Evolutionary conservation across 1,140 invertebrate species (phyloP).

Genomic region (Adoxophyes honmai): DNA sequence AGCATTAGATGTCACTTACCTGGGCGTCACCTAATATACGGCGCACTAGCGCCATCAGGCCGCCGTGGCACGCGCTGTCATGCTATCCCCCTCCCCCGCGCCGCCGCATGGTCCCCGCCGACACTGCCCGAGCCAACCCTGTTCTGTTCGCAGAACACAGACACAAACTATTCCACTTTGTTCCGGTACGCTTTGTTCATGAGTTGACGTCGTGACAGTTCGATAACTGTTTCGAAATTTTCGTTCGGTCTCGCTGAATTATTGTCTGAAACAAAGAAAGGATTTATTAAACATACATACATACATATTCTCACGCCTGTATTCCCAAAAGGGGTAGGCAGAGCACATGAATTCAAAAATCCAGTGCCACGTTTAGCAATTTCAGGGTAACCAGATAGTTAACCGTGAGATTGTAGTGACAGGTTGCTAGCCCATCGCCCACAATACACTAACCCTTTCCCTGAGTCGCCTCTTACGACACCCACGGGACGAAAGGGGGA

Average conservation of each 20-base stretch:
- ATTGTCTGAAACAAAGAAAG: conserved; percentile 7
- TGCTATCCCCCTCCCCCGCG: conserved; percentile 63
- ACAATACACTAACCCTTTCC: too few relatives aligned
- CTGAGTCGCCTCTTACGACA: too few relatives aligned
- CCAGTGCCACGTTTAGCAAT: too few relatives aligned
- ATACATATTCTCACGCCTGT: too few relatives aligned
- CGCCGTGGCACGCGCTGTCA: conserved; percentile 67
- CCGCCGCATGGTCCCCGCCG: conserved; percentile 43
- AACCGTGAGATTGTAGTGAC: too few relatives aligned
- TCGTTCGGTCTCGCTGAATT: not conserved
- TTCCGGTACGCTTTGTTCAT: not conserved
- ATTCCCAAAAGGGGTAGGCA: too few relatives aligned
- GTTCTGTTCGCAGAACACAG: not conserved
- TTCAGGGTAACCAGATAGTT: too few relatives aligned
- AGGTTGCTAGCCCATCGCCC: too few relatives aligned
- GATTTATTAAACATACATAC: not conserved
- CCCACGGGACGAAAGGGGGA: too few relatives aligned
- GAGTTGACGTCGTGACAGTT: not conserved
- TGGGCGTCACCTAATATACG: conserved; percentile 77
- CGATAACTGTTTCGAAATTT: not conserved
- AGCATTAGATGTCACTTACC: conserved; percentile 33
- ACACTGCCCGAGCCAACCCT: conserved; percentile 23
- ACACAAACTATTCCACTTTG: conserved; percentile 3
- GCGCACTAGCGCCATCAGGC: conserved; percentile 77
- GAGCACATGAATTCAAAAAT: too few relatives aligned